phyloP scores from a whole-genome alignment of 2,888 invertebrate genomes.

The Nemoura dubitans region DNA sequence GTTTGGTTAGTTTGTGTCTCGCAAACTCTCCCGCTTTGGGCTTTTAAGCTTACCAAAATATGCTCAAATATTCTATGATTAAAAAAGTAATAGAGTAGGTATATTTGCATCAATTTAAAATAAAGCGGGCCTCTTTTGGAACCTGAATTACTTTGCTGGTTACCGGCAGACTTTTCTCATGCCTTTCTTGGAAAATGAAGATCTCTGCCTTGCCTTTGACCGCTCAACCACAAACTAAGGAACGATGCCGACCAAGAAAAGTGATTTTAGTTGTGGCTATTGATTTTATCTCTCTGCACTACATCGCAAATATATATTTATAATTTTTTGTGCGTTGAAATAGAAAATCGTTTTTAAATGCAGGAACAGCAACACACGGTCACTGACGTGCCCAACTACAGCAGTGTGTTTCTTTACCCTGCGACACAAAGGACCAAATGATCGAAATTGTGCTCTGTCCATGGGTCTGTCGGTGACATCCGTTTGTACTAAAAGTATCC shows the following conservation, averaged over 20 bases:
- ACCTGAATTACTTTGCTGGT: neutral
- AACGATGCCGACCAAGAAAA: neutral
- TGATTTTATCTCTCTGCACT: neutral
- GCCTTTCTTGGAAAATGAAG: neutral
- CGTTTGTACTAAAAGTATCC: too few relatives aligned
- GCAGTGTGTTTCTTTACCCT: neutral
- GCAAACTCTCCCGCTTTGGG: neutral
- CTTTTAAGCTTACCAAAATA: conserved; percentile 12
- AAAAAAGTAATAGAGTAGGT: conserved; percentile 7
- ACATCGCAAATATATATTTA: neutral
- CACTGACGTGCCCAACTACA: neutral
- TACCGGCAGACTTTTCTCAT: neutral
- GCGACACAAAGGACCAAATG: neutral
- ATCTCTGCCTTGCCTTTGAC: neutral
- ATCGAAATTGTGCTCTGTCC: neutral
- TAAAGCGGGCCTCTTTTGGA: neutral
- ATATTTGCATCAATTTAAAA: neutral
- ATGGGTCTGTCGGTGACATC: too few relatives aligned
- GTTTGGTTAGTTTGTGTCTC: neutral
- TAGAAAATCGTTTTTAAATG: too few relatives aligned
- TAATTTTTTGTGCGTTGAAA: neutral
- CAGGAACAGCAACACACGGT: too few relatives aligned
- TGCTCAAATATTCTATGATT: conserved; percentile 7
- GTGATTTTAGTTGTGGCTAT: neutral
- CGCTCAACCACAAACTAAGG: neutral